Base-by-base conservation (phyloP, 2,888 invertebrate species). In the Marronus borbonicus region DNA sequence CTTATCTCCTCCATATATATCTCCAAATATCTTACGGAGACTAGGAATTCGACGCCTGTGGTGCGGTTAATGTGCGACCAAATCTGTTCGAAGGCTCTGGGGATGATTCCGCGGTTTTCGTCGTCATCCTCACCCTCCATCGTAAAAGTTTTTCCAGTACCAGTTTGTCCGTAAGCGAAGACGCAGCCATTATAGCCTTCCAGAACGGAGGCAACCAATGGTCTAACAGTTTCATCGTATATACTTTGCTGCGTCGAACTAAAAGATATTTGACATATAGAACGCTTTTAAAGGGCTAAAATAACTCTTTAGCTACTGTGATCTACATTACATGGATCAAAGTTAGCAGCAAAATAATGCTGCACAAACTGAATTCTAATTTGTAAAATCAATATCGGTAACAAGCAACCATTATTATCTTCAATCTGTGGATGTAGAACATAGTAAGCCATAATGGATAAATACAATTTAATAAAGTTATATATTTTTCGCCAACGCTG, bases 121-220 rank as follows among this genome's bases (percentile, higher is more conserved):
- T 93, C 91, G 58, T 90, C 91, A 76, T 92, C 89, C 20, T 91
- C 88, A 24, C 96, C 96, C 90, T 93, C 93, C 93, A 94, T 93
- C 12, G 94, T 94, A 88, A 92, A 93, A 10, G 93, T 94, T 88
- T 94, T 94, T 74, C 98, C 99, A 0, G 99, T 98, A 80, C 99
- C 99, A 0, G 99, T 99, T 90, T 99, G 99, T 0, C 99, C 99
- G 89, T 99, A 99, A 0, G 99, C 99, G 90, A 99, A 99, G 83
- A 99, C 98, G 84, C 99, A 99, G 14, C 99, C 98, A 89, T 99
- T 99, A 89, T 98, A 99, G 1, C 99, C 99, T 86, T 97, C 95
- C 80, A 99, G 91, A 4, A 99, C 99, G 0, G 97, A 97, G 81
- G 97, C 94, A 28, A 99, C 97, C 84, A 99, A 89, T 0, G 98